These are phyloP conservation scores for Gymnoscelis rufifasciata DNA, from an alignment of 2,888 invertebrate species.

Conservation along the genomic window DNA sequence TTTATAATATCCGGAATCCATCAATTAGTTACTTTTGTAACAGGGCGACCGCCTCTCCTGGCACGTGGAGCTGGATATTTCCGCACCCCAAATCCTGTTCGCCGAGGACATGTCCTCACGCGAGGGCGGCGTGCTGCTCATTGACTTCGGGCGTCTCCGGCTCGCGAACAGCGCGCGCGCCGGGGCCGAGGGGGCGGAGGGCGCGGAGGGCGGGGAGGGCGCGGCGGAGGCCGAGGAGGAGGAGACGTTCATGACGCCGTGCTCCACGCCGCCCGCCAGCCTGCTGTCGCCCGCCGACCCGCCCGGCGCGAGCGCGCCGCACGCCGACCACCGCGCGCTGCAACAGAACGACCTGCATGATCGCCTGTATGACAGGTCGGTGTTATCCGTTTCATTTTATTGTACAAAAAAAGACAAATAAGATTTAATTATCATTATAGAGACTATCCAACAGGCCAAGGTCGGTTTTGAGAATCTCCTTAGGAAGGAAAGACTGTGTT, in stretches of 20 bases:
- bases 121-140: constrained; percentile 88
- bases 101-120: constrained; percentile 88
- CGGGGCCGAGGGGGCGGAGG: constrained; percentile 18
- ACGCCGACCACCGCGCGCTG: constrained; percentile 31
- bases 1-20: too few relatives aligned
- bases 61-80: constrained; percentile 94
- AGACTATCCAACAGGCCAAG: too few relatives aligned
- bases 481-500: too few relatives aligned
- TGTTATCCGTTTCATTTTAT: too few relatives aligned
- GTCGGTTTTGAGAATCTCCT: too few relatives aligned
- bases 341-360: constrained; percentile 52
- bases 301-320: constrained; percentile 36
- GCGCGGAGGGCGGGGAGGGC: constrained; percentile 18
- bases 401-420: too few relatives aligned
- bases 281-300: constrained; percentile 80
- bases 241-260: constrained; percentile 89
- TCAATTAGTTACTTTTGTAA: constrained; percentile 1
- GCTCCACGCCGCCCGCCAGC: constrained; percentile 91
- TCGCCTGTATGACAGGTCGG: constrained; percentile 60
- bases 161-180: constrained; percentile 49
- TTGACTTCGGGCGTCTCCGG: constrained; percentile 94
- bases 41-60: constrained; percentile 85
- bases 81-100: constrained; percentile 94
- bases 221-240: constrained; percentile 22
- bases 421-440: too few relatives aligned